These are phyloP conservation scores for Lutra lutra DNA, from an alignment of 2,797 vertebrate genomes.

Conservation along the genomic window DNA sequence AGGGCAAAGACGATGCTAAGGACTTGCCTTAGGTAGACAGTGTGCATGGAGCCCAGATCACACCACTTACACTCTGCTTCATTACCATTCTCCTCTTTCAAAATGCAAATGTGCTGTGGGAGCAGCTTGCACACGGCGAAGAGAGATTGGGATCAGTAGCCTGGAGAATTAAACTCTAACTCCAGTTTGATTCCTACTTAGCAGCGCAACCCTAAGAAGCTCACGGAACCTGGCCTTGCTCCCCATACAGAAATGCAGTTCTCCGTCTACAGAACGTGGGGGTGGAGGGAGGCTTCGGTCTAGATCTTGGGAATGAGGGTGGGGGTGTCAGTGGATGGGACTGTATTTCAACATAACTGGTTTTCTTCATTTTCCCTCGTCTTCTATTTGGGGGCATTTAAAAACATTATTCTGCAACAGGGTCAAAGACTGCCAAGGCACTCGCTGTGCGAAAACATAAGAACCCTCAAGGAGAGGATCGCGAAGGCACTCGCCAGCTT, in stretches of 20 bases:
- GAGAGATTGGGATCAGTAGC: slow-evolving; percentile 43
- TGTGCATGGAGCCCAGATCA: neutral
- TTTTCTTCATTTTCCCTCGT: neutral
- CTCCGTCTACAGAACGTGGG: neutral
- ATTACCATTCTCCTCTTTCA: neutral
- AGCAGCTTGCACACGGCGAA: neutral
- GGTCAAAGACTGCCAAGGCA: neutral
- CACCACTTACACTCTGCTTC: neutral
- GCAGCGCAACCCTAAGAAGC: slow-evolving; percentile 37
- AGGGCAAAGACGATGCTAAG: fast-evolving
- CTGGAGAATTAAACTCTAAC: slow-evolving; percentile 60
- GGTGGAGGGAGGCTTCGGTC: neutral
- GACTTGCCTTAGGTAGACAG: neutral
- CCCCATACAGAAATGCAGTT: neutral
- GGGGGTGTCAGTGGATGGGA: neutral
- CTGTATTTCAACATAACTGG: neutral
- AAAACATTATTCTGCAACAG: neutral
- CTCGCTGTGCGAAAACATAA: neutral
- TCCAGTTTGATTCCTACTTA: slow-evolving; percentile 50
- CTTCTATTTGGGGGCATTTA: neutral
- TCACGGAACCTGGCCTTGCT: slow-evolving; percentile 30
- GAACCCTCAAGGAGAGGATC: neutral
- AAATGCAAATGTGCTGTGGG: neutral
- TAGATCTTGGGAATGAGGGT: no score
- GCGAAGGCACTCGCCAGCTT: neutral